Conservation (phyloP, 2,113 vertebrate species). For the Amazona guildingii region DNA sequence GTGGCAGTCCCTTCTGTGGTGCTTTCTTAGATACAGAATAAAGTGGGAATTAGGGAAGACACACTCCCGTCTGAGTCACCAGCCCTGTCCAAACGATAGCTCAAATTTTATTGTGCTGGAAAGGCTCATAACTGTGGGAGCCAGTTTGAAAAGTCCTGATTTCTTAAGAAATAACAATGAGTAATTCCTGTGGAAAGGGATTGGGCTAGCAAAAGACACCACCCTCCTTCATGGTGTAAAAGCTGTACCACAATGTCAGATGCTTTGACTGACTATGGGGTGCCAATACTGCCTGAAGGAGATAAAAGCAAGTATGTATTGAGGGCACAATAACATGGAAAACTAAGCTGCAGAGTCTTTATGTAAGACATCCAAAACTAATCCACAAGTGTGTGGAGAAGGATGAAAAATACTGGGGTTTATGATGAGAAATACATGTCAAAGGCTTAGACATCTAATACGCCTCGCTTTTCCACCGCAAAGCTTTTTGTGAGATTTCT, state of each 20-base stretch:
- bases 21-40: constrained; percentile 3
- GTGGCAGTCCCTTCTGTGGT: background rate
- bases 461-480: background rate
- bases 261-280: background rate
- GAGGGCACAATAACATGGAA: background rate
- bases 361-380: background rate
- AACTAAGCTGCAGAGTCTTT: background rate
- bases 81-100: background rate
- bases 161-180: background rate
- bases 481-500: background rate
- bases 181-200: background rate
- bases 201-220: background rate
- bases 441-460: background rate
- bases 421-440: background rate
- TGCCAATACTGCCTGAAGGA: background rate
- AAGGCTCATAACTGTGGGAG: background rate
- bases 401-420: background rate
- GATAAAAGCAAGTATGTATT: background rate
- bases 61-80: background rate
- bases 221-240: background rate
- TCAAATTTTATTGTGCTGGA: constrained; percentile 9
- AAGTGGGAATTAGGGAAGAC: constrained; percentile 22
- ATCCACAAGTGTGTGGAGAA: background rate
- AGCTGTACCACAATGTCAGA: background rate
- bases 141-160: background rate